Conservation (phyloP, 2,797 vertebrate genomes). For the Hydrolagus colliei region DNA sequence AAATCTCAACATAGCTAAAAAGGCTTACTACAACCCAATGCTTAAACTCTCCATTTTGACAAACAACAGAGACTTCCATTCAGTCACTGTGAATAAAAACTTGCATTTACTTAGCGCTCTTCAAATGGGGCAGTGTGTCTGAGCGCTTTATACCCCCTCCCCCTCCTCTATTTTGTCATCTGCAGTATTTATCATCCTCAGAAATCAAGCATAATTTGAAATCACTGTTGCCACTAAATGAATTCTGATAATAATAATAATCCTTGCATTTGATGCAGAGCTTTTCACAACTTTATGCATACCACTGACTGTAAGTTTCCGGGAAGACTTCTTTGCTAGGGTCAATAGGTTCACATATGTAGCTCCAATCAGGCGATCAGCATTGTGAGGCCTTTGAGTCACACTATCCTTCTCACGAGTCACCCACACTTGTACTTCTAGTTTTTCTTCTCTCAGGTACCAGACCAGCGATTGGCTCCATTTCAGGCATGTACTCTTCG, state of each 20-base stretch:
- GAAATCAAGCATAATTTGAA: no score
- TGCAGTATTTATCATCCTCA: no score
- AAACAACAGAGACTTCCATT: no score
- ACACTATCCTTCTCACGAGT: slow-evolving; percentile 65
- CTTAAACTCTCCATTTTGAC: no score
- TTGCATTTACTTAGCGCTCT: no score
- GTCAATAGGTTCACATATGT: slow-evolving; percentile 73
- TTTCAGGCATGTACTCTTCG: slow-evolving; percentile 56
- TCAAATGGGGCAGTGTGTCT: no score
- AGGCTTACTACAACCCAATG: no score
- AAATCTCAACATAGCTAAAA: no score
- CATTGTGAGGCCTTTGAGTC: slow-evolving; percentile 66
- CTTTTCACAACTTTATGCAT: slow-evolving; percentile 47
- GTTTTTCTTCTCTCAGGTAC: slow-evolving; percentile 81
- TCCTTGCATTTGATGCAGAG: no score
- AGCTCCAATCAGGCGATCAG: slow-evolving; percentile 80
- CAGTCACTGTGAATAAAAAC: no score
- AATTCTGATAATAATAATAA: neutral
- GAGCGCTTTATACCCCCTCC: no score
- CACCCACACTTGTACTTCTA: slow-evolving; percentile 90
- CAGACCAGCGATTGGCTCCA: slow-evolving; percentile 68
- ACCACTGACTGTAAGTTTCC: slow-evolving; percentile 66
- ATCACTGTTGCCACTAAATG: neutral
- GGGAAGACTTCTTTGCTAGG: slow-evolving; percentile 52
- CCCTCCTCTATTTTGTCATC: no score